Percentiles rank a stretch among this genome's conserved stretches.
These are phyloP conservation scores for Tachina grossa DNA, from an alignment of 2,888 invertebrate genomes.

Conservation along the genomic window DNA sequence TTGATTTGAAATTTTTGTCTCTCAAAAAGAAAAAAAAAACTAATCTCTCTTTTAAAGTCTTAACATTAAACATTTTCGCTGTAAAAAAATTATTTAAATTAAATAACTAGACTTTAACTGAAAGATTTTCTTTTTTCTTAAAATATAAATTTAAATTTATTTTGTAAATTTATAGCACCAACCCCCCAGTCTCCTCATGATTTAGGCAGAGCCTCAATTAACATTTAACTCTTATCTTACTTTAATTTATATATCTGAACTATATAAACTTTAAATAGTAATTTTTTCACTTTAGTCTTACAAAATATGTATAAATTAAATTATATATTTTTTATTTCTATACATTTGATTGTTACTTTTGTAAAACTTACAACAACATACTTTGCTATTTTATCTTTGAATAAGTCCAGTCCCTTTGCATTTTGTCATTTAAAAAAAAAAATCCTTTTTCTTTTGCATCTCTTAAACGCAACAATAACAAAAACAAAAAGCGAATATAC, in stretches of 20 bases:
- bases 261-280: constrained; percentile 28
- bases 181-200: constrained; percentile 5
- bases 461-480: constrained; percentile 27
- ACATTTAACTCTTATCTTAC: constrained; percentile 64
- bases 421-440: constrained; percentile 38
- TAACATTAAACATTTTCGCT: not conserved
- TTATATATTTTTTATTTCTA: constrained; percentile 20
- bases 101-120: constrained; percentile 20
- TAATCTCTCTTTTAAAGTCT: constrained; percentile 58
- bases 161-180: constrained; percentile 25
- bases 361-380: not conserved
- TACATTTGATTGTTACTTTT: constrained; percentile 37
- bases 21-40: constrained; percentile 10
- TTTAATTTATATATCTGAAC: constrained; percentile 35
- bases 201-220: constrained; percentile 77
- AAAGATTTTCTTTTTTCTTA: constrained; percentile 29
- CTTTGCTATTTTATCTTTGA: constrained; percentile 16
- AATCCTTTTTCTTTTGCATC: constrained; percentile 20
- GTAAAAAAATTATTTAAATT: too few relatives aligned
- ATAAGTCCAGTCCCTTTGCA: constrained; percentile 36
- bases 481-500: not conserved
- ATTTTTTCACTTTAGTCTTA: constrained; percentile 18
- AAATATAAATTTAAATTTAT: not conserved
- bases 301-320: not conserved
- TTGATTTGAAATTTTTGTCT: constrained; percentile 14